Percentiles rank a stretch among this genome's conserved stretches.
Conservation (phyloP, 2,113 vertebrate genomes). For the Myocastor coypus region DNA sequence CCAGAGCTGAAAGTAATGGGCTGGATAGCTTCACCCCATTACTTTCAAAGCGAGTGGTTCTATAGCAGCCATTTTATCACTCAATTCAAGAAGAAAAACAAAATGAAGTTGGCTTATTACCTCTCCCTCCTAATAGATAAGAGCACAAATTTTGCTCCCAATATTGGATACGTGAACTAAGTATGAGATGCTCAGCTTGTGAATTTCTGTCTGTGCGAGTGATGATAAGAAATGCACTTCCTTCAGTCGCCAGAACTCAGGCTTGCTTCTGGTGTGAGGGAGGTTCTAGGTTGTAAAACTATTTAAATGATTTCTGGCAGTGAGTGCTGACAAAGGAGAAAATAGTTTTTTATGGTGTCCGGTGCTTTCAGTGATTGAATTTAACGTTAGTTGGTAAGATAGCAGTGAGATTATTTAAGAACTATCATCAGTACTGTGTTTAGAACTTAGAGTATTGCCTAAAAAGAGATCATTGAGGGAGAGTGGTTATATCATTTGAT, state of each 20-base stretch:
- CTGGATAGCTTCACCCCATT: conserved; percentile 80
- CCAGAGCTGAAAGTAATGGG: conserved; percentile 74
- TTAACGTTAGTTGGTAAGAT: background rate
- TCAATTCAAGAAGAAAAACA: conserved; percentile 62
- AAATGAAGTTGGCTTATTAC: conserved; percentile 73
- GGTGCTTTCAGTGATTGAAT: background rate
- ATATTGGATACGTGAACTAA: background rate
- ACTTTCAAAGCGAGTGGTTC: conserved; percentile 74
- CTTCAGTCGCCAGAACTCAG: background rate
- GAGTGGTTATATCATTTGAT: background rate
- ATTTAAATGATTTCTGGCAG: background rate
- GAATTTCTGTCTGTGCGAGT: conserved; percentile 12
- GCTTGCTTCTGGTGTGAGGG: background rate
- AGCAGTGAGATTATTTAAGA: background rate
- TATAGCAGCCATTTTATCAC: conserved; percentile 73
- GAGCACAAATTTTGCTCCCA: conserved; percentile 71
- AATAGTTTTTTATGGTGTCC: background rate
- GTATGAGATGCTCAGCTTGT: conserved; percentile 9
- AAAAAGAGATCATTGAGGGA: conserved; percentile 15
- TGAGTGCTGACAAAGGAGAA: background rate
- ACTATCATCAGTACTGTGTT: background rate
- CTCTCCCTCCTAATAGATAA: conserved; percentile 60
- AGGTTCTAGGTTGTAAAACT: background rate
- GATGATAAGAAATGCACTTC: background rate
- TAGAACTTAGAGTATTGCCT: background rate